These are phyloP conservation scores for Lota lota DNA, from an alignment of 2,113 vertebrate genomes.

Conservation along the genomic window DNA sequence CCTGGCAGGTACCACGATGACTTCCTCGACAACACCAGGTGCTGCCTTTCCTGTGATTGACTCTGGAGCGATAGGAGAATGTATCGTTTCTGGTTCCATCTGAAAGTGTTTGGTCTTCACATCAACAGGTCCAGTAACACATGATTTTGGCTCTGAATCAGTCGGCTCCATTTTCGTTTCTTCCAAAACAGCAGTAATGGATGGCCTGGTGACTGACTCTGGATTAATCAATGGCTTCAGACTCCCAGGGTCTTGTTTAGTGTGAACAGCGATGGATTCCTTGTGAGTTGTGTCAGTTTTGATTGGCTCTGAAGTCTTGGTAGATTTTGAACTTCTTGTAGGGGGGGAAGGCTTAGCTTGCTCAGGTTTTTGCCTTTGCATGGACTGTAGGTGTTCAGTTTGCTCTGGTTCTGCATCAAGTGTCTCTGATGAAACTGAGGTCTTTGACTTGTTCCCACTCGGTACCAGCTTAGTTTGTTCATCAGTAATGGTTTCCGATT, in stretches of 20 bases:
- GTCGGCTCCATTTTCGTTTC: background rate
- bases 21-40: background rate
- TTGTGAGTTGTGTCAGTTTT: constrained; percentile 1
- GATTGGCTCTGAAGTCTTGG: constrained; percentile 1
- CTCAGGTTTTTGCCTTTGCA: background rate
- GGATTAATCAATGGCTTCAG: too few relatives aligned
- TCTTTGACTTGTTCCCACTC: constrained; percentile 20
- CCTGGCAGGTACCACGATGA: background rate
- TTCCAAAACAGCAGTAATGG: background rate
- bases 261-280: too few relatives aligned
- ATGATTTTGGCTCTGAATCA: background rate
- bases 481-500: background rate
- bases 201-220: too few relatives aligned
- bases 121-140: background rate
- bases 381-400: background rate
- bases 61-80: background rate
- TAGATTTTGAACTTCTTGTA: constrained; percentile 37
- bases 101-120: background rate
- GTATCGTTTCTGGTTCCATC: background rate
- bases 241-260: too few relatives aligned
- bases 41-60: background rate
- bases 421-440: background rate
- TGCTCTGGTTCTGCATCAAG: constrained; percentile 7
- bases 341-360: background rate
- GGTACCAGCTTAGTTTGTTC: constrained; percentile 17